Conservation (phyloP, 2,797 vertebrate genomes). For the Catamblyrhynchus diadema region DNA sequence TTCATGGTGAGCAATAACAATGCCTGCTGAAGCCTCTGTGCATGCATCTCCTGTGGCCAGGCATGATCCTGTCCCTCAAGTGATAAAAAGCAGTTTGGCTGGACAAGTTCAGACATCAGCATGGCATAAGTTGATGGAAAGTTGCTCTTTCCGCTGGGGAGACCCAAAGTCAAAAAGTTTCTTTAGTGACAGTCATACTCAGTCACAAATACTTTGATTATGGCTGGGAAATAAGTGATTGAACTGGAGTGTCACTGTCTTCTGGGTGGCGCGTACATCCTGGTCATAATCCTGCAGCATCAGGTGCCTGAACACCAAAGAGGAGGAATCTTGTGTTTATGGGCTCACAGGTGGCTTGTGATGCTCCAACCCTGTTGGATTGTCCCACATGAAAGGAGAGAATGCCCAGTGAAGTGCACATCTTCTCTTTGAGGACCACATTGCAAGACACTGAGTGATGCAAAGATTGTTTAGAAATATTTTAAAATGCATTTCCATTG, state of each 20-base stretch:
- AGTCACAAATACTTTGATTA: not conserved
- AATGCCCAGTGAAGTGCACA: not conserved
- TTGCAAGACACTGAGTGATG: not conserved
- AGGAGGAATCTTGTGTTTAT: not conserved
- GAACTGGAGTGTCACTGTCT: not conserved
- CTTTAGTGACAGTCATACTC: not conserved
- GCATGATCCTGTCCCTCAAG: not conserved
- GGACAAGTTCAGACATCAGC: not conserved
- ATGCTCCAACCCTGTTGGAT: not conserved
- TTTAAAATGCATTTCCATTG: not conserved
- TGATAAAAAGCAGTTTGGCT: not conserved
- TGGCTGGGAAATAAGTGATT: not conserved
- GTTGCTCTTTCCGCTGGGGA: not conserved
- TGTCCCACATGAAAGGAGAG: accelerated
- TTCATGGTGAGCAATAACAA: accelerated
- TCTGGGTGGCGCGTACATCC: accelerated
- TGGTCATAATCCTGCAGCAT: not conserved
- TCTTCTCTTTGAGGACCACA: not conserved
- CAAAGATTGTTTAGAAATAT: not conserved
- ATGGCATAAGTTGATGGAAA: not conserved
- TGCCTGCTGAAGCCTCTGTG: not conserved
- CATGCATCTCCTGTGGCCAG: not conserved
- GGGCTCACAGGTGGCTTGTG: not conserved
- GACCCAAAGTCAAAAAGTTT: not conserved
- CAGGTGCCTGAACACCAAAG: not conserved